Conservation (phyloP, 1,140 invertebrate species). For the Coenobita brevimanus region DNA sequence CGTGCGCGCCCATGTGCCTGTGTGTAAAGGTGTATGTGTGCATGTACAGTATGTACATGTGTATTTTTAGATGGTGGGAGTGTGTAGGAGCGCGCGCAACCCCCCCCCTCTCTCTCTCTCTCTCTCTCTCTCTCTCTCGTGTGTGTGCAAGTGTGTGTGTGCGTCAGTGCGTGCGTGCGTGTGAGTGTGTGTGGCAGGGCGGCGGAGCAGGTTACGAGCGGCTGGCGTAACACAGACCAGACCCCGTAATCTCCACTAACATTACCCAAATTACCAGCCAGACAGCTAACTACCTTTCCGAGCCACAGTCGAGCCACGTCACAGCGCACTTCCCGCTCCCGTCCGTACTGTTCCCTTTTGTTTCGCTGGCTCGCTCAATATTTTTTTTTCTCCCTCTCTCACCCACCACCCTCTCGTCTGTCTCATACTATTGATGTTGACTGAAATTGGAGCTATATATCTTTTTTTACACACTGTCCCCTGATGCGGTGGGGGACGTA, state of each 20-base stretch:
- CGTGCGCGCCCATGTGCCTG: no score
- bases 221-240: constrained; percentile 67
- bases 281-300: constrained; percentile 66
- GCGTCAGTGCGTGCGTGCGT: constrained; percentile 54
- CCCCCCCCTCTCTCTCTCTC: no score
- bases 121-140: no score
- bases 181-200: constrained; percentile 52
- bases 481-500: background rate
- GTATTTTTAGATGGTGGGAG: no score
- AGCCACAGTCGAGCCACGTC: constrained; percentile 50
- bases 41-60: no score
- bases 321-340: constrained; percentile 48
- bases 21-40: no score
- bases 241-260: constrained; percentile 68
- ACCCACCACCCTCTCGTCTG: background rate
- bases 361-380: constrained; percentile 29
- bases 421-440: background rate
- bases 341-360: constrained; percentile 48
- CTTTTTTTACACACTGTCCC: no score
- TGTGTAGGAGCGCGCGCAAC: no score
- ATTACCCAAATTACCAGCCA: constrained; percentile 69
- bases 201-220: constrained; percentile 63
- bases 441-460: no score
- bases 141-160: constrained; percentile 49
- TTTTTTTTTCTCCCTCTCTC: background rate